A percentile compares a stretch with the other conserved stretches of the same genome.
Evolutionary conservation across 2,113 vertebrate species (phyloP).

Genomic region (Lasiurus cinereus): DNA sequence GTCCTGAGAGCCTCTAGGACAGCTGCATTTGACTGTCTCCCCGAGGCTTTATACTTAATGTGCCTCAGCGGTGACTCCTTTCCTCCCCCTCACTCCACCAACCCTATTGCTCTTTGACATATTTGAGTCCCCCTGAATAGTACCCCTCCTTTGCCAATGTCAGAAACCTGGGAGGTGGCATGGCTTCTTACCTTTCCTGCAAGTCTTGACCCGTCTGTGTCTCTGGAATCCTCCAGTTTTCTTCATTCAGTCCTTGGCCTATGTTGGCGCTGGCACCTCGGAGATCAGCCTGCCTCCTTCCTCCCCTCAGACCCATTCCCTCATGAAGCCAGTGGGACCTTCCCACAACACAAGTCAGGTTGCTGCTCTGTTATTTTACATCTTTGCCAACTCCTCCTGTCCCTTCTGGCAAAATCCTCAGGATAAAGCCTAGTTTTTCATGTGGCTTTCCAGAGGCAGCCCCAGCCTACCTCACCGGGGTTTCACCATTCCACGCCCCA

Average conservation of each 20-base stretch:
- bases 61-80: neutral
- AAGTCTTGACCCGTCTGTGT: neutral
- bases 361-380: neutral
- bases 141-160: neutral
- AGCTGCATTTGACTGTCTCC: neutral
- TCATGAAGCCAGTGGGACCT: neutral
- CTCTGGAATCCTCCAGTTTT: slow-evolving; percentile 17
- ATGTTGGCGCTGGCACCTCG: neutral
- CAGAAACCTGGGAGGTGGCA: neutral
- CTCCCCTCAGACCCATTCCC: neutral
- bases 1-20: neutral
- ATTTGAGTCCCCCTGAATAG: neutral
- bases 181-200: neutral
- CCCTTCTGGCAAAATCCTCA: neutral
- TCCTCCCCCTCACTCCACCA: too few species aligned
- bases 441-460: neutral
- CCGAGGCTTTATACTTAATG: neutral
- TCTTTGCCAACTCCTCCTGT: neutral
- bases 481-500: neutral
- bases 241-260: neutral
- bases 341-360: neutral
- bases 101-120: neutral
- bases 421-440: neutral
- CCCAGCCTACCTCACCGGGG: neutral
- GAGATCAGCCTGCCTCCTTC: neutral